Evolutionary conservation across 2,888 invertebrate species (phyloP), one percentile per base, ranked within the genome.

Genomic region (Ecliptopera silaceata): DNA sequence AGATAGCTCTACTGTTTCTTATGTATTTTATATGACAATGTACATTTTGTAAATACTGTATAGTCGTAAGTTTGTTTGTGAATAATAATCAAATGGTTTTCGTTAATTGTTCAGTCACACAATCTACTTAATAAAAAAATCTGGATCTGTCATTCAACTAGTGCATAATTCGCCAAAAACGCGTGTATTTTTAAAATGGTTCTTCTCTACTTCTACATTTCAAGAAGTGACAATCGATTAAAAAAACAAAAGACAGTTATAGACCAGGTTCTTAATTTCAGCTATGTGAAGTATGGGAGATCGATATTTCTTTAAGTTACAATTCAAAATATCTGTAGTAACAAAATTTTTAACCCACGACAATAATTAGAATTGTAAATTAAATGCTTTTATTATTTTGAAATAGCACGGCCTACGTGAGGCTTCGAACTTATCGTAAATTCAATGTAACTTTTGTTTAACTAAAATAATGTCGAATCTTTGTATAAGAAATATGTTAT

Each of bases 311-410:
- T 20, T 45, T 32, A 39, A 12, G 45, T 38, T 31, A 26, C 12
- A 11, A 42, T 1, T 36, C 10, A 34, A 53, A 34, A 15, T 31
- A 47, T 53, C 17, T 11, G n/a, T 42, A 43, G 49, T 70, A 68
- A 66, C 70, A 69, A 78, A 80, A 76, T 72, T 69, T 71, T 74
- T 71, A 65, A 75, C 74, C 75, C 81, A 77, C 80, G 89, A 89
- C 89, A 90, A 90, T 90, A 90, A 90, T 85, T 87, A 87, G 86
- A 78, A 55, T 75, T 77, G 66, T 78, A 77, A 74, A 61, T 70
- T 74, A 69, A 71, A 75, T 51, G 65, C 69, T 71, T 61, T 61
- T 59, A 68, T 66, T 59, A 42, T 50, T 70, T 68, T 54, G 38
- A 49, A 56, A 42, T 36, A 55, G 13, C 18, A 31, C 43, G 52